A percentile compares a stretch with the other conserved stretches of the same genome.
These are phyloP conservation scores for Leptestheria dahalacensis DNA, from an alignment of 1,140 invertebrate species.

Conservation along the genomic window DNA sequence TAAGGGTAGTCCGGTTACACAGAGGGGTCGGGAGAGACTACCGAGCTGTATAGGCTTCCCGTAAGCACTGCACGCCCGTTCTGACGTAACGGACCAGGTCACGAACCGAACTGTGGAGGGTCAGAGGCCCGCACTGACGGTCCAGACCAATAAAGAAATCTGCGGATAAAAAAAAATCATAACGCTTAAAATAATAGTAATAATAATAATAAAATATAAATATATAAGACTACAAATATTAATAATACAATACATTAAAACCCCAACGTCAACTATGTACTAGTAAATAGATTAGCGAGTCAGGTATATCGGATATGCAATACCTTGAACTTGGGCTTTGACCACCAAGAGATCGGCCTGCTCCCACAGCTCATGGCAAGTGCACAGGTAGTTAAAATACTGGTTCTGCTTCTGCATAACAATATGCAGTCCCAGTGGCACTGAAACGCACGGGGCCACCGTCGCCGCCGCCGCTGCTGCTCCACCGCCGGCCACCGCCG, in stretches of 20 bases:
- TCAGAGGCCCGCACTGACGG: slow-evolving; percentile 51
- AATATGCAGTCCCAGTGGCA: slow-evolving; percentile 45
- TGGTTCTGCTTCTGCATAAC: slow-evolving; percentile 50
- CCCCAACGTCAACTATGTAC: no score
- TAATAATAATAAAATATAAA: no score
- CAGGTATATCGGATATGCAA: no score
- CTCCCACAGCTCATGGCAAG: slow-evolving; percentile 62
- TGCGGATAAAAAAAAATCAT: slow-evolving; percentile 30
- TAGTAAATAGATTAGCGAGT: no score
- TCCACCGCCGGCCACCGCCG: no score
- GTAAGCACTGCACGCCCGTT: slow-evolving; percentile 44
- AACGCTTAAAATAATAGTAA: no score
- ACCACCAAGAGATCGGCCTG: slow-evolving; percentile 49
- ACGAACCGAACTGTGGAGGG: slow-evolving; percentile 52
- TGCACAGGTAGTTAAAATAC: slow-evolving; percentile 45
- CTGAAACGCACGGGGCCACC: slow-evolving; percentile 36
- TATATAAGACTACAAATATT: no score
- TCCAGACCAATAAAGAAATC: slow-evolving; percentile 67
- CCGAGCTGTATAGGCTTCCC: slow-evolving; percentile 17
- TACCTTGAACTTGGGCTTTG: slow-evolving; percentile 52
- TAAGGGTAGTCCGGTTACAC: no score
- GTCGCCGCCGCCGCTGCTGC: no score
- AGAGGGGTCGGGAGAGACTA: background rate
- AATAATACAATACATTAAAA: no score
- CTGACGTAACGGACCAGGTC: slow-evolving; percentile 60